phyloP scores from a whole-genome alignment of 2,113 vertebrate species.

The Notothenia coriiceps region DNA sequence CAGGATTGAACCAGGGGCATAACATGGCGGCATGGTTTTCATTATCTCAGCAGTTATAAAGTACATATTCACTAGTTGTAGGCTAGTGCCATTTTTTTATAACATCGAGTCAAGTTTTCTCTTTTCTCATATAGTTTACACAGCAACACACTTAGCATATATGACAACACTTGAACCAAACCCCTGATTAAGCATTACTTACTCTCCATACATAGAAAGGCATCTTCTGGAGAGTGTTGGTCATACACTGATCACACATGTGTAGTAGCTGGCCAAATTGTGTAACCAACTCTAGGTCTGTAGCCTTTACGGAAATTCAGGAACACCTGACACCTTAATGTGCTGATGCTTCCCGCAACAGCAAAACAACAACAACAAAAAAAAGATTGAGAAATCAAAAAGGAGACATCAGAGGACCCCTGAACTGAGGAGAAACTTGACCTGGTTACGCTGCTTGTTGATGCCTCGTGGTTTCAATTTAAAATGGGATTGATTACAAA shows the following conservation, averaged over 20 bases:
- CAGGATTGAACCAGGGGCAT: not conserved
- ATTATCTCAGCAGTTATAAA: not conserved
- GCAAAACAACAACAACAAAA: conserved; percentile 46
- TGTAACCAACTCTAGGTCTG: conserved; percentile 30
- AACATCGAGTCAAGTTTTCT: not conserved
- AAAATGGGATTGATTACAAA: conserved; percentile 29
- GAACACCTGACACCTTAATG: conserved; percentile 50
- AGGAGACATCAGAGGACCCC: not conserved
- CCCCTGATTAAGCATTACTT: conserved; percentile 23
- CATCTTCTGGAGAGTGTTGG: conserved; percentile 21
- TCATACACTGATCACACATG: conserved; percentile 26
- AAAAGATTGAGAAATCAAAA: conserved; percentile 72
- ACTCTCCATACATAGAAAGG: not conserved
- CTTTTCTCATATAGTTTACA: not conserved
- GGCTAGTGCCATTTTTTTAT: not conserved
- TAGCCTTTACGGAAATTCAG: conserved; percentile 27
- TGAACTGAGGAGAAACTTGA: conserved; percentile 51
- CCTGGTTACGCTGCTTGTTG: conserved; percentile 48
- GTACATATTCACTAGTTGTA: not conserved
- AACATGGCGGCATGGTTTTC: not conserved
- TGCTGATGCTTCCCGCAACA: conserved; percentile 37
- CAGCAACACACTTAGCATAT: not conserved
- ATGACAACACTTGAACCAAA: not conserved
- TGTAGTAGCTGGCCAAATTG: conserved; percentile 22
- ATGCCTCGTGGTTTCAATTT: conserved; percentile 55